Base-by-base conservation (phyloP, 2,113 vertebrate genomes). In the Sphaerodactylus townsendi region DNA sequence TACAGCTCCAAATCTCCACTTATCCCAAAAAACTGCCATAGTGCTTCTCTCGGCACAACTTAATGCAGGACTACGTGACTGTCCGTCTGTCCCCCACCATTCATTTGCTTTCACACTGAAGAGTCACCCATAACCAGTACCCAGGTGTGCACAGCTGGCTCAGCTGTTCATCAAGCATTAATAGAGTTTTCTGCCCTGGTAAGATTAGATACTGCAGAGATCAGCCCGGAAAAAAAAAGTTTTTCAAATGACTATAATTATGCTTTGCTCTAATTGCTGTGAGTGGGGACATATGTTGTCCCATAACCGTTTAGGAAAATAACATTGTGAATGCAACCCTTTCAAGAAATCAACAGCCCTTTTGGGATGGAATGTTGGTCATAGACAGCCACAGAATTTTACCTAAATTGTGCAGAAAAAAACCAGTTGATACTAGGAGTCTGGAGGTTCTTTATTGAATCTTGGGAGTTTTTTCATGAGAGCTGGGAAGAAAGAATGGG, bases 71-170 rank as follows among this genome's bases (percentile, higher is more conserved):
- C 66, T 59, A 33, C 3, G 65, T n/a, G n/a, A n/a, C n/a, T n/a
- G n/a, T n/a, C n/a, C n/a, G n/a, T n/a, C n/a, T n/a, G n/a, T n/a
- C 78, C 72, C 25, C 25, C 77, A 85, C 86, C 25, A 11, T 15
- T 39, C 68, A 56, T 71, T 76, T 46, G 81, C 86, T 88, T 89
- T 88, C 81, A 73, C 77, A 88, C 82, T 4, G 56, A 90, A 35
- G 64, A 86, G 76, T 87, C 80, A 59, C 66, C 79, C 77, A 82
- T 91, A 92, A 86, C 75, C 89, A 88, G 73, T 50, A 87, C 85
- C 85, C 89, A 90, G 87, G 84, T 79, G 83, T 88, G 89, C 73
- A 71, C 59, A 86, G 64, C 89, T 33, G 81, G 89, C 90, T 85
- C 70, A 82, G 56, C 83, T 89, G 82, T 81, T 87, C 86, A 90